A percentile compares a stretch with the other conserved stretches of the same genome.
phyloP scores from a whole-genome alignment of 2,113 vertebrate species.

The Saimiri boliviensis region DNA sequence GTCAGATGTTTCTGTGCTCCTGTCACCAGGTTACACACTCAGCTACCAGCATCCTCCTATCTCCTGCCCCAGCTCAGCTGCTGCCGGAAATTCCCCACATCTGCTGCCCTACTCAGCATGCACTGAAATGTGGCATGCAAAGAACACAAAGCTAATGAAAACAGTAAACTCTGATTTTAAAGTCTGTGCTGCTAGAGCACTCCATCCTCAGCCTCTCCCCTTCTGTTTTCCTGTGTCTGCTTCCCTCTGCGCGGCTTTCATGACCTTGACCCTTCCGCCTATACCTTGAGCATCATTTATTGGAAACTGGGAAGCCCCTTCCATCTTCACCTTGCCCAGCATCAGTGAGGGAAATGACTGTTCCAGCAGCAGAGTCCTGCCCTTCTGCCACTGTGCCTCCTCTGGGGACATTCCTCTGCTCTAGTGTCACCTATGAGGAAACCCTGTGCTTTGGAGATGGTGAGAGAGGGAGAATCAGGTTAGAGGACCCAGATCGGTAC shows the following conservation, averaged over 20 bases:
- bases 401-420: neutral
- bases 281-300: neutral
- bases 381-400: neutral
- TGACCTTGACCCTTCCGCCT: neutral
- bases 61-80: neutral
- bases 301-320: neutral
- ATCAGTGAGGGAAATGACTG: neutral
- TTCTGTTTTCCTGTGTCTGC: neutral
- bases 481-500: neutral
- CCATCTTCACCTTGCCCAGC: neutral
- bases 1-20: neutral
- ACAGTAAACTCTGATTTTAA: conserved; percentile 31
- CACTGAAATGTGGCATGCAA: neutral
- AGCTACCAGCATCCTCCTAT: neutral
- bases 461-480: too few relatives aligned
- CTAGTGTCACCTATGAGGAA: neutral
- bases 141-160: conserved; percentile 5
- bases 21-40: neutral
- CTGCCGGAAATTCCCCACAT: neutral
- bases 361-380: neutral
- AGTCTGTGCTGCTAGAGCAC: neutral
- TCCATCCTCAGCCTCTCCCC: neutral
- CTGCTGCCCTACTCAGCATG: neutral
- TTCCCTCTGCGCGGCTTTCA: neutral
- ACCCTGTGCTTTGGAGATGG: neutral